Percentiles rank a stretch among this genome's conserved stretches.
phyloP scores from a whole-genome alignment of 2,113 vertebrate genomes.

The Cettia cetti region DNA sequence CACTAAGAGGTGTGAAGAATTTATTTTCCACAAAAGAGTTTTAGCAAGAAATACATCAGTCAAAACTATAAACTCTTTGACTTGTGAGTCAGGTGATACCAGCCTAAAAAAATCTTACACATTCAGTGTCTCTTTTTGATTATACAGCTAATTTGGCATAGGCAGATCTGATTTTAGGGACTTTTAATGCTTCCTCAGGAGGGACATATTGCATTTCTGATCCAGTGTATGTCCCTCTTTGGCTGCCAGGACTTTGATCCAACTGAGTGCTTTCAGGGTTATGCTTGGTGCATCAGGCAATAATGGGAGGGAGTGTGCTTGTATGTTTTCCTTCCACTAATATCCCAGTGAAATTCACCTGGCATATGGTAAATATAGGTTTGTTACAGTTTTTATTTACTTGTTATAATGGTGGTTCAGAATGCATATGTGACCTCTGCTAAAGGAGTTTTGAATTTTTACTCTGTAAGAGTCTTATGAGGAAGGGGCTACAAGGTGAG shows the following conservation, averaged over 20 bases:
- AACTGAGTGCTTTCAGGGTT: background rate
- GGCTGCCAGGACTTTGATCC: background rate
- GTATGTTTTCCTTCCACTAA: background rate
- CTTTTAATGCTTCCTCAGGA: background rate
- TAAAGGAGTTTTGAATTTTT: background rate
- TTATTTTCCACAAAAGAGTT: background rate
- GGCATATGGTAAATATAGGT: background rate
- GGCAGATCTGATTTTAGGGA: background rate
- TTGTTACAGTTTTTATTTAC: background rate
- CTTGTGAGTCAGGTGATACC: background rate
- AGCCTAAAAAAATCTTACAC: background rate
- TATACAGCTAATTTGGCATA: background rate
- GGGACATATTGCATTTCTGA: background rate
- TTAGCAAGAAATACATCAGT: background rate
- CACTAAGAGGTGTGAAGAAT: background rate
- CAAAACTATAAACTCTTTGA: background rate
- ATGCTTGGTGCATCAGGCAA: background rate
- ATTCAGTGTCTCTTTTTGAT: background rate
- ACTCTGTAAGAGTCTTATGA: background rate
- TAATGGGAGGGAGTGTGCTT: background rate
- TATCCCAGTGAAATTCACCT: background rate
- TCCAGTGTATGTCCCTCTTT: background rate
- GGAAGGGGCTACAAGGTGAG: background rate
- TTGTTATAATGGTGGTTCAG: background rate
- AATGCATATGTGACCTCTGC: background rate